Evolutionary conservation across 2,888 invertebrate species (phyloP), one percentile per base, ranked within the genome.

Genomic region (Mesopsocus fuscifrons): DNA sequence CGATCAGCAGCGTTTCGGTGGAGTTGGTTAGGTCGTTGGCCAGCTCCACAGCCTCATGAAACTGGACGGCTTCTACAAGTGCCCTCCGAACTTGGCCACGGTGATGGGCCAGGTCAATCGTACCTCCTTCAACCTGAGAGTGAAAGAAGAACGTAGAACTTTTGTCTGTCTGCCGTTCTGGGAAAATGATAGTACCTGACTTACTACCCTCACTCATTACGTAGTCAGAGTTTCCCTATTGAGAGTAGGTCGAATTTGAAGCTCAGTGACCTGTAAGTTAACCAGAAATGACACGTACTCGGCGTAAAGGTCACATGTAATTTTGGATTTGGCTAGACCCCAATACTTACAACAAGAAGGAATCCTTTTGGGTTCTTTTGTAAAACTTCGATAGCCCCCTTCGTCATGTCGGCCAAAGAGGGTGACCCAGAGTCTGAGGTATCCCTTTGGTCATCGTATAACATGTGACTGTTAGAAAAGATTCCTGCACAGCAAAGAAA

Each of bases 91-190:
- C 83, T 46, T 70, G 69, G 13, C 84, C 84, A 2, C 78, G 68
- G 59, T 94, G 94, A 57, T 89, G 87, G 0, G 81, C 84, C 57
- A 76, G 76, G 59, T 89, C 88, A 47, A 89, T 83, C 52, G 82
- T 69, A 1, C 87, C 88, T 8, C 84, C 84, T 66, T 87, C 87
- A 20, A 87, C 75, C 77, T 78, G 49, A 32, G 55, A 51, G 50
- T 33, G 48, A 45, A 20, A 15, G 30, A 5, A 35, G 18, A n/a
- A 34, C 18, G 15, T 42, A 8, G n/a, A n/a, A n/a, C n/a, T n/a
- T n/a, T n/a, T n/a, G n/a, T n/a, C n/a, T n/a, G n/a, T n/a, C n/a
- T n/a, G n/a, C n/a, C n/a, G n/a, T n/a, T n/a, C n/a, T n/a, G n/a
- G n/a, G n/a, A n/a, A n/a, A n/a, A n/a, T n/a, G n/a, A n/a, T n/a